These are phyloP conservation scores for Anthrax anthrax DNA, from an alignment of 2,888 invertebrate genomes.

Conservation along the genomic window DNA sequence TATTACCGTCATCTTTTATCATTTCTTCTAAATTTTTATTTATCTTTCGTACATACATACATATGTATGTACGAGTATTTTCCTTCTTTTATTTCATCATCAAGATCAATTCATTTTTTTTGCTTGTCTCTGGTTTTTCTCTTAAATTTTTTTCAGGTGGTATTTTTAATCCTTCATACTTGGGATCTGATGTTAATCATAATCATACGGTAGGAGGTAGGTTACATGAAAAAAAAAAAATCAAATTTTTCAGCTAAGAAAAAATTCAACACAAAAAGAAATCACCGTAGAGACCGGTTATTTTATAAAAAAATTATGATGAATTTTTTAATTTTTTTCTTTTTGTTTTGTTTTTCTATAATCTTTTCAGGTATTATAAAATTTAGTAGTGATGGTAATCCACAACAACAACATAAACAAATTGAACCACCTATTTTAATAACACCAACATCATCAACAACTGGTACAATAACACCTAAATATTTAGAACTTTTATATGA, in stretches of 20 bases:
- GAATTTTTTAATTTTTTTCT: background rate
- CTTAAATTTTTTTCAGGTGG: constrained; percentile 27
- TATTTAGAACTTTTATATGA: constrained; percentile 54
- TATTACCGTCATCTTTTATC: background rate
- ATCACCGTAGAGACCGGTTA: background rate
- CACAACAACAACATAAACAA: constrained; percentile 10
- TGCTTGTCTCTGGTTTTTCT: constrained; percentile 25
- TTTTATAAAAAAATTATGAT: background rate
- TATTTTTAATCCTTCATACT: constrained; percentile 65
- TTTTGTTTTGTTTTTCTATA: background rate
- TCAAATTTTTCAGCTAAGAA: background rate
- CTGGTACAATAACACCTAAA: constrained; percentile 34
- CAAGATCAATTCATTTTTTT: constrained; percentile 8
- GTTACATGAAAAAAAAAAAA: too few relatives aligned
- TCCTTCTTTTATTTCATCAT: too few relatives aligned
- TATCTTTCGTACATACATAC: constrained; percentile 2
- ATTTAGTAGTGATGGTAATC: constrained; percentile 5
- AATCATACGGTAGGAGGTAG: constrained; percentile 10
- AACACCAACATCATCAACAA: constrained; percentile 13
- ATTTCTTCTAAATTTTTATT: background rate
- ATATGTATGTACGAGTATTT: too few relatives aligned
- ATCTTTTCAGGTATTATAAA: constrained; percentile 10
- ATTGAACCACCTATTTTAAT: constrained; percentile 13
- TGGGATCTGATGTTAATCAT: constrained; percentile 54
- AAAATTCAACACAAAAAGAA: background rate